Base-by-base conservation (phyloP, 2,113 vertebrate species). In the Chionis minor region DNA sequence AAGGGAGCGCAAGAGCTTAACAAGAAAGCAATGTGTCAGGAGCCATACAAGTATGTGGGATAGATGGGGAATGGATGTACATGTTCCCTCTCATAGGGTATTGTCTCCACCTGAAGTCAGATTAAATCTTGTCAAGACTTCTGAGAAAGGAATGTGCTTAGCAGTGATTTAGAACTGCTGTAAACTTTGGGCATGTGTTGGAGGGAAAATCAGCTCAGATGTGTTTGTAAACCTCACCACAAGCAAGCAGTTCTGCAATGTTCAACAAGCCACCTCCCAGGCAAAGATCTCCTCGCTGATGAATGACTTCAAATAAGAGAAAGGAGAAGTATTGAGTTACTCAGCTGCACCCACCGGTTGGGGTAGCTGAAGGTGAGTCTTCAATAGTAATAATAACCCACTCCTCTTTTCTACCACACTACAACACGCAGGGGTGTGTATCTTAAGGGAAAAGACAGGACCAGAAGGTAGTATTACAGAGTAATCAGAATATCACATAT, bases 21-120 rank as follows among this genome's bases (percentile, higher is more conserved):
- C 20, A 56, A 30, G 28, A 45, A 54, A n/a, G 1, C 10, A 69
- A 8, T 27, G 4, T 0, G 1, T 22, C 6, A 35, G 38, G 12
- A 73, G 7, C 7, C 33, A 51, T 32, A 11, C 7, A 30, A 77
- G 5, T n/a, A 32, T 0, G 2, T 59, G 52, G 54, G 22, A 47
- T 17, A 45, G 30, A 54, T 28, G 8, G 19, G 18, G 30, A 77
- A 80, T 10, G 4, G 5, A 14, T 26, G 14, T 63, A 33, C 9
- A 1, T 18, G 5, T 45, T 77, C 22, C 14, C n/a, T 42, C 7
- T 51, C 33, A 56, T 17, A 88, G 77, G 3, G 1, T 45, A 30
- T 24, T 93, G 40, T 33, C 11, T 21, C 11, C 52, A 12, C 7
- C 10, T 90, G 51, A 79, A 79, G 14, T 63, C 33, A 55, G 35